Base-by-base conservation (phyloP, 2,797 vertebrate species). In the Sardinella longiceps region DNA sequence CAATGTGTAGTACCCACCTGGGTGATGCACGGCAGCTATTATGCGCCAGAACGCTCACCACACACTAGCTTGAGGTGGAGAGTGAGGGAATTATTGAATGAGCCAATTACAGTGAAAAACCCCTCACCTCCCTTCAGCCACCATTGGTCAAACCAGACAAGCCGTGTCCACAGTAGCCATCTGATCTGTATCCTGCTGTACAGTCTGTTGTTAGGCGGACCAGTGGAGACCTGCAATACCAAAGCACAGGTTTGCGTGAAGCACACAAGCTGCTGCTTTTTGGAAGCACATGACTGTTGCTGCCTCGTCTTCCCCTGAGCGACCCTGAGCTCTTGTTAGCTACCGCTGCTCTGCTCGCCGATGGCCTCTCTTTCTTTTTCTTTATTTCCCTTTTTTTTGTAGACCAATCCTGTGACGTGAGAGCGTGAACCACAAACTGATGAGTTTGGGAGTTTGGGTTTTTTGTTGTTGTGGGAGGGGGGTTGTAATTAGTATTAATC, bases 251-350 rank as follows among this genome's bases (percentile, higher is more conserved):
- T 66, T 66, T 63, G 33, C 1, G 14, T 18, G 5, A 37, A 74
- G 66, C 66, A 74, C 30, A 74, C 66, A 6, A 74, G 66, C 66
- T 74, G 66, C 30, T 74, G 66, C 33, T 74, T 33, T 74, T 33
- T 74, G 33, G 66, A 33, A 74, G 18, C 66, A 74, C 66, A 37
- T 39, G 7, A 66, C 60, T 18, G 14, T 18, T 39, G 63, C 63
- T 70, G 66, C 66, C 66, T 74, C 14, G 20, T 56, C 53, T 56
- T 56, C 12, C 15, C 50, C 20, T 56, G 53, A 56, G 53, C 20
- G 20, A 6, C 20, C 66, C 12, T 15, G 12, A 74, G 15, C 30
- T 37, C 3, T 1, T 18, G 5, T 74, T 74, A 74, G 30, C 66
- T 74, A 15, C 14, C 30, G 14, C 66, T 39, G 66, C 66, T 74